A percentile compares a stretch with the other conserved stretches of the same genome.
These are phyloP conservation scores for Osedax fenrisi DNA, from an alignment of 2,888 invertebrate genomes.

Conservation along the genomic window DNA sequence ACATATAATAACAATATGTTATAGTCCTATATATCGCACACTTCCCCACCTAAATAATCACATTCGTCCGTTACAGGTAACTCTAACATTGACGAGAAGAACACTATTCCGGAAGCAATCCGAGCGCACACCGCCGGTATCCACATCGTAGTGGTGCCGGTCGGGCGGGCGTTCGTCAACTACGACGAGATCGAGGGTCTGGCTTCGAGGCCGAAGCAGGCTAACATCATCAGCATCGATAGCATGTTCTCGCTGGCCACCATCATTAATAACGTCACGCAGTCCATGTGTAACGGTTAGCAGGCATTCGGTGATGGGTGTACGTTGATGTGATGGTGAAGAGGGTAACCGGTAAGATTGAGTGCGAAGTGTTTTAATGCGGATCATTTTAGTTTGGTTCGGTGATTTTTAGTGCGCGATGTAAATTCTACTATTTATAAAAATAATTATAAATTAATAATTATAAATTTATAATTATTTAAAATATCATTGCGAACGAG, in stretches of 20 bases:
- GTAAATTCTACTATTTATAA: too few species aligned
- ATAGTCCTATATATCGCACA: too few species aligned
- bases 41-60: too few species aligned
- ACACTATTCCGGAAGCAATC: neutral
- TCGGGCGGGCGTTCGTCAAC: conserved; percentile 35
- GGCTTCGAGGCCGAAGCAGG: conserved; percentile 41
- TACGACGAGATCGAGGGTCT: conserved; percentile 43
- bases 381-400: too few species aligned
- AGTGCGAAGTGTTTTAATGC: too few species aligned
- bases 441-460: too few species aligned
- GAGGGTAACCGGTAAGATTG: too few species aligned
- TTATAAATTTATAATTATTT: too few species aligned
- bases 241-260: conserved; percentile 39
- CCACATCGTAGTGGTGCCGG: conserved; percentile 28
- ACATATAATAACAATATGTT: too few species aligned
- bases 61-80: conserved; percentile 36
- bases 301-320: too few species aligned
- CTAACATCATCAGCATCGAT: conserved; percentile 41
- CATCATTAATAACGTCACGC: conserved; percentile 39
- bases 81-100: conserved; percentile 36
- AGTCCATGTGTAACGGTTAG: conserved; percentile 43
- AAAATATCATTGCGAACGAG: too few species aligned
- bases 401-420: neutral
- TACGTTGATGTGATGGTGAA: too few species aligned
- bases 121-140: neutral